Conservation (phyloP, 2,888 invertebrate species). For the Cephus rjabovi region DNA sequence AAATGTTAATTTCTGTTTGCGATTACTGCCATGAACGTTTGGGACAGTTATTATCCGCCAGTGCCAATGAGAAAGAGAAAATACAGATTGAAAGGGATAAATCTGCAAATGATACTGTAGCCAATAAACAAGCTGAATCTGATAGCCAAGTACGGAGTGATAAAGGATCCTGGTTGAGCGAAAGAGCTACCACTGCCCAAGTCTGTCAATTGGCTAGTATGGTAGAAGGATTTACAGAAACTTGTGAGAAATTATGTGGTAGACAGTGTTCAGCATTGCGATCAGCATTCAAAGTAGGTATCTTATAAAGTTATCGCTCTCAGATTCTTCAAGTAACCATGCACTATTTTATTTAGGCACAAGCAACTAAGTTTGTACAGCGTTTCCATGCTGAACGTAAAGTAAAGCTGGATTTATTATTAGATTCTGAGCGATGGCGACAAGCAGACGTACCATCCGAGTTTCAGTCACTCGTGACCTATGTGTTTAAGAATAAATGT, state of each 20-base stretch:
- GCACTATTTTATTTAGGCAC: slow-evolving; percentile 65
- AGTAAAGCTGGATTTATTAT: slow-evolving; percentile 82
- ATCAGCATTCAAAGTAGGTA: slow-evolving; percentile 77
- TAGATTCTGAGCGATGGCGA: slow-evolving; percentile 95
- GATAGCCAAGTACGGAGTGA: slow-evolving; percentile 44
- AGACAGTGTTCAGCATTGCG: slow-evolving; percentile 82
- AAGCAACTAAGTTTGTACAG: slow-evolving; percentile 91
- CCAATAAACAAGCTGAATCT: slow-evolving; percentile 40
- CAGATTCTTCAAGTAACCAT: not conserved
- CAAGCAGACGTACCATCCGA: slow-evolving; percentile 90
- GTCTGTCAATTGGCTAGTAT: slow-evolving; percentile 81
- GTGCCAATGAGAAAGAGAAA: slow-evolving; percentile 74
- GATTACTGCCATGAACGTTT: slow-evolving; percentile 94
- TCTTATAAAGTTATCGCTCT: not conserved
- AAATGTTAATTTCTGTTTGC: slow-evolving; percentile 84
- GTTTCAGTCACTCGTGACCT: slow-evolving; percentile 83
- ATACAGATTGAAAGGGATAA: slow-evolving; percentile 54
- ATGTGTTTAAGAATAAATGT: slow-evolving; percentile 66
- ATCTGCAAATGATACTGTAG: slow-evolving; percentile 37
- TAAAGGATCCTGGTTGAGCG: slow-evolving; percentile 71
- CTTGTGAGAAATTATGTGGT: slow-evolving; percentile 81
- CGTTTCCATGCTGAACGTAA: slow-evolving; percentile 91
- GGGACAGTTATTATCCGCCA: slow-evolving; percentile 87
- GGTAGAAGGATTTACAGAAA: slow-evolving; percentile 82
- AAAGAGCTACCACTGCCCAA: slow-evolving; percentile 80